phyloP scores from a whole-genome alignment of 2,888 invertebrate genomes.

The Drosophila multiciliata region DNA sequence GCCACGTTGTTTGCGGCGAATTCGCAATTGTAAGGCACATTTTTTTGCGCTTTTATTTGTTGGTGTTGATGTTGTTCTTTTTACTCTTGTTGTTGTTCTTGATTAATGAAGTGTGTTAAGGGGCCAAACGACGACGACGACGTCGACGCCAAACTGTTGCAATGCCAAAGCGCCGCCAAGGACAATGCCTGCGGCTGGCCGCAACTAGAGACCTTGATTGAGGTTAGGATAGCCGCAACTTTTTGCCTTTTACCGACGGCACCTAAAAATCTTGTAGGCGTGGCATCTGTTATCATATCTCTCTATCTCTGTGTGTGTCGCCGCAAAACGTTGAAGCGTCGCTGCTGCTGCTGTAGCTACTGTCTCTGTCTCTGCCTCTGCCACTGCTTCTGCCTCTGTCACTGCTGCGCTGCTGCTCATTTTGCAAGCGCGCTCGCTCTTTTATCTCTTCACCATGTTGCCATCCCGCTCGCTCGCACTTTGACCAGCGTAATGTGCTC shows the following conservation, averaged over 20 bases:
- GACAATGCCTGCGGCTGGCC: constrained; percentile 64
- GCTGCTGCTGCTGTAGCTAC: constrained; percentile 11
- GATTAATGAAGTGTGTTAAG: constrained; percentile 84
- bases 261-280: constrained; percentile 50
- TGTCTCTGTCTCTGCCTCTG: constrained; percentile 50
- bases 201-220: constrained; percentile 69
- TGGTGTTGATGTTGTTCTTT: constrained; percentile 36
- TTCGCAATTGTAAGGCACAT: constrained; percentile 18
- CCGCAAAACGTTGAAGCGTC: constrained; percentile 53
- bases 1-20: constrained; percentile 41
- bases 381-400: constrained; percentile 16
- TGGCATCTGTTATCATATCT: constrained; percentile 76
- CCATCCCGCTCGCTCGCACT: constrained; percentile 67
- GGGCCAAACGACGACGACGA: constrained; percentile 75
- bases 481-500: constrained; percentile 78
- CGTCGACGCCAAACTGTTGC: constrained; percentile 26
- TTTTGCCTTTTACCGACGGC: constrained; percentile 42
- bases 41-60: constrained; percentile 44
- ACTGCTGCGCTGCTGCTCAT: constrained; percentile 56
- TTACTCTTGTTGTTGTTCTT: constrained; percentile 59
- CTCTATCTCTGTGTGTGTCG: constrained; percentile 68
- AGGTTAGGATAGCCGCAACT: constrained; percentile 53
- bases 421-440: constrained; percentile 52
- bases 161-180: constrained; percentile 60
- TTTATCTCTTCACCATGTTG: constrained; percentile 65